Evolutionary conservation across 1,140 invertebrate genomes (phyloP).

Genomic region (Zaprionus tsacasi): DNA sequence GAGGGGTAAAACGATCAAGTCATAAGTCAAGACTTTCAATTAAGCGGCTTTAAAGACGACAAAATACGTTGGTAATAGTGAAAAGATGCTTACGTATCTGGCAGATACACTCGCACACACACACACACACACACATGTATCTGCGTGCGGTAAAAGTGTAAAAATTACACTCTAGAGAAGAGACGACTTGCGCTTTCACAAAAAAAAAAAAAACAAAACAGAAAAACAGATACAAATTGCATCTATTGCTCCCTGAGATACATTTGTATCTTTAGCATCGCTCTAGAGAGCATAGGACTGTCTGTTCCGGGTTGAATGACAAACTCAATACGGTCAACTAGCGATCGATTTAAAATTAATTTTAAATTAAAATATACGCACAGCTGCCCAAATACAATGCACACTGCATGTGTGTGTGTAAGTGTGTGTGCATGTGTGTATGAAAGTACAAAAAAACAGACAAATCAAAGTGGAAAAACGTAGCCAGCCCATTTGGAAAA

Average conservation of each 20-base stretch:
- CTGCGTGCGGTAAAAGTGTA: slow-evolving; percentile 69
- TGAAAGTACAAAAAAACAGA: slow-evolving; percentile 28
- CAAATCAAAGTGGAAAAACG: slow-evolving; percentile 67
- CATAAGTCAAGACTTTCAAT: slow-evolving; percentile 82
- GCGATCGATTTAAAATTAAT: slow-evolving; percentile 76
- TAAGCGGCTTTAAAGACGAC: slow-evolving; percentile 73
- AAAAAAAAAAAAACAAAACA: slow-evolving; percentile 27
- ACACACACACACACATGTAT: slow-evolving; percentile 13
- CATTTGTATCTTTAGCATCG: slow-evolving; percentile 28
- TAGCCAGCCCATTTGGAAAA: slow-evolving; percentile 67
- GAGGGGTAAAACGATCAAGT: slow-evolving; percentile 39
- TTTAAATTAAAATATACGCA: slow-evolving; percentile 65
- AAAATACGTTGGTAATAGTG: slow-evolving; percentile 52
- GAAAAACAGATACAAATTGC: slow-evolving; percentile 8
- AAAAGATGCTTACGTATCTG: slow-evolving; percentile 69
- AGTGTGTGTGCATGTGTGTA: slow-evolving; percentile 58
- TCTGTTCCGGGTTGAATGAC: slow-evolving; percentile 74
- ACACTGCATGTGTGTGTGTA: slow-evolving; percentile 23
- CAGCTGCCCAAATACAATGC: slow-evolving; percentile 71
- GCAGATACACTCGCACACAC: slow-evolving; percentile 4
- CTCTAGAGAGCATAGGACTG: background rate
- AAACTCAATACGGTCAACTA: slow-evolving; percentile 14
- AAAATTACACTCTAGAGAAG: slow-evolving; percentile 64
- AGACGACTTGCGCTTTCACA: slow-evolving; percentile 76
- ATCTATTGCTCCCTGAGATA: background rate